These are phyloP conservation scores for Montipora foliosa DNA, from an alignment of 64 coral and sea anemone species.

Conservation along the genomic window DNA sequence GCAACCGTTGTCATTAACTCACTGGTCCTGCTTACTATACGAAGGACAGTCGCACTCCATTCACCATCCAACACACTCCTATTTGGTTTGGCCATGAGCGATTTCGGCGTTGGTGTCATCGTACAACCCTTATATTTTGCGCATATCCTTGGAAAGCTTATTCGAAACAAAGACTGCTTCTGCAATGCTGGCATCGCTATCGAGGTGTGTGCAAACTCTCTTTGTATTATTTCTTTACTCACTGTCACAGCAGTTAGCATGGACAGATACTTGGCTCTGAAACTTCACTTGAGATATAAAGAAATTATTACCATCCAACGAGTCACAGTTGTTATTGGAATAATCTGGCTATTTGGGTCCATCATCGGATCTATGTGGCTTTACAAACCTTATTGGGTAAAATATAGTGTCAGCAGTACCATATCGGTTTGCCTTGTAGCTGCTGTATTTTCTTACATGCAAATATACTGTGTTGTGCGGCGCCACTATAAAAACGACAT, in stretches of 20 bases:
- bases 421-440: constrained; percentile 1
- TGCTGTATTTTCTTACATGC: constrained; percentile 22
- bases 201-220: constrained; percentile 17
- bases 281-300: constrained; percentile 40
- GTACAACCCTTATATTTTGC: constrained; percentile 36
- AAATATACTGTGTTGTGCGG: constrained; percentile 24
- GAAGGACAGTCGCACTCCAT: constrained; percentile 12
- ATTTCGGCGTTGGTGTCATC: constrained; percentile 35
- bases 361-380: constrained; percentile 17
- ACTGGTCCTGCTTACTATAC: constrained; percentile 17
- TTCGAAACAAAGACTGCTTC: constrained; percentile 1
- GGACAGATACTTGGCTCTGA: constrained; percentile 36
- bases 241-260: constrained; percentile 33
- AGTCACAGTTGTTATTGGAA: neutral
- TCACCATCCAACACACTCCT: constrained; percentile 25
- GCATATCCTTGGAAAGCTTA: neutral
- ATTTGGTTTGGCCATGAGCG: constrained; percentile 26
- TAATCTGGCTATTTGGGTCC: constrained; percentile 15
- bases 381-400: constrained; percentile 11
- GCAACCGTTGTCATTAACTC: neutral
- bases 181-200: constrained; percentile 26
- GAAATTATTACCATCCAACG: constrained; percentile 29
- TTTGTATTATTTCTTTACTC: constrained; percentile 37
- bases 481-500: neutral
- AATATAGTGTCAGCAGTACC: neutral